Evolutionary conservation across 2,113 vertebrate species (phyloP).

Genomic region (Dolichotis patagonum): DNA sequence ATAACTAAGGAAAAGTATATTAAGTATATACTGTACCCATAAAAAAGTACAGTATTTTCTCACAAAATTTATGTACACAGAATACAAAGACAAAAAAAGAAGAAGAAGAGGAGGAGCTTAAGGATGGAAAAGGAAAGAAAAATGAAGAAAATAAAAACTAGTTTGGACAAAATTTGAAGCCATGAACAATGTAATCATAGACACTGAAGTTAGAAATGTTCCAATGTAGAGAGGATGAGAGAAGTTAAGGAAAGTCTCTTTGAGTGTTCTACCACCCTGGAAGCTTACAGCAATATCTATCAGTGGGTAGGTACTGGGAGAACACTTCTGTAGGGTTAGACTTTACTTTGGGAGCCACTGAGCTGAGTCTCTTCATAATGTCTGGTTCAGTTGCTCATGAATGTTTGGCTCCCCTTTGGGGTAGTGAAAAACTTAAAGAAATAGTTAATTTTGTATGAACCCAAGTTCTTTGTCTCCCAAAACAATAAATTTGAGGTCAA

Average conservation of each 20-base stretch:
- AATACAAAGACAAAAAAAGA: background rate
- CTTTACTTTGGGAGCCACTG: fast-evolving
- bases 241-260: fast-evolving
- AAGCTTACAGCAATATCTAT: fast-evolving
- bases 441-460: background rate
- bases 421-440: background rate
- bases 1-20: background rate
- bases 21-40: background rate
- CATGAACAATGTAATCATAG: too few species aligned
- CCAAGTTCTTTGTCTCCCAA: background rate
- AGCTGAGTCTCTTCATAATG: background rate
- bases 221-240: background rate
- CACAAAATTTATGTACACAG: background rate
- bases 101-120: background rate
- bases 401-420: background rate
- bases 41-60: background rate
- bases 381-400: fast-evolving
- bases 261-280: fast-evolving
- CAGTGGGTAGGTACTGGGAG: fast-evolving
- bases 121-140: background rate
- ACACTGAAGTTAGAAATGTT: background rate
- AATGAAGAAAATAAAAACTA: background rate
- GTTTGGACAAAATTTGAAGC: background rate
- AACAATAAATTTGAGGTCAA: background rate
- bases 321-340: fast-evolving